A percentile compares a stretch with the other conserved stretches of the same genome.
Evolutionary conservation across 2,888 invertebrate genomes (phyloP).

Genomic region (Lutraria lutraria): DNA sequence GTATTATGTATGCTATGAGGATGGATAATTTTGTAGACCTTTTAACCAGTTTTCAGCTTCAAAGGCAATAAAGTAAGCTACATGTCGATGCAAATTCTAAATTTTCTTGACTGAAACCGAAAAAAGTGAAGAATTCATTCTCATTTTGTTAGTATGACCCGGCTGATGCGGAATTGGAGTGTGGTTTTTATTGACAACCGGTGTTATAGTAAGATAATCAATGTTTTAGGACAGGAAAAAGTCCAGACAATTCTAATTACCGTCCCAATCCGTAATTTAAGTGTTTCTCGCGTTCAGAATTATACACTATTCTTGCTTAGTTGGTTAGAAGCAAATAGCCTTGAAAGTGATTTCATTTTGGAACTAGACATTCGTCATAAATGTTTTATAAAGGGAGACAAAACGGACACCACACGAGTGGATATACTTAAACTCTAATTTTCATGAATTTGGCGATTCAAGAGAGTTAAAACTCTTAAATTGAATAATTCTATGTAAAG

Average conservation of each 20-base stretch:
- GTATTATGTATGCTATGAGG: not conserved
- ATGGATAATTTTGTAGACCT: not conserved
- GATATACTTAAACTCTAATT: too few species aligned
- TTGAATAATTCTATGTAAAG: too few species aligned
- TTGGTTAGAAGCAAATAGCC: not conserved
- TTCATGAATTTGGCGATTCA: too few species aligned
- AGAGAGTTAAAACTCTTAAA: too few species aligned
- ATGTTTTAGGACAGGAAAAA: slow-evolving; percentile 1
- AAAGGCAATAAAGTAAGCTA: not conserved
- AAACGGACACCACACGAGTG: too few species aligned
- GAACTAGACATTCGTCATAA: not conserved
- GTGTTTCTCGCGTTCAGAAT: not conserved
- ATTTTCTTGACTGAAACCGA: not conserved
- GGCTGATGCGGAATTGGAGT: not conserved
- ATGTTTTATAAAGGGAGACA: not conserved
- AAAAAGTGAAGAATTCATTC: not conserved
- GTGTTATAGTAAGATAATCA: not conserved
- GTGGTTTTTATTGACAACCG: slow-evolving; percentile 25
- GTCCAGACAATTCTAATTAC: slow-evolving; percentile 15
- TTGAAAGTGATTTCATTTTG: not conserved
- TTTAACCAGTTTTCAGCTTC: not conserved
- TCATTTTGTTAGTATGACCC: not conserved
- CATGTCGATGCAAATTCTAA: not conserved
- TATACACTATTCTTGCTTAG: not conserved
- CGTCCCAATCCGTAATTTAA: not conserved